A percentile compares a stretch with the other conserved stretches of the same genome.
Conservation (phyloP, 2,888 invertebrate species). For the Dasysyrphus tricinctus region DNA sequence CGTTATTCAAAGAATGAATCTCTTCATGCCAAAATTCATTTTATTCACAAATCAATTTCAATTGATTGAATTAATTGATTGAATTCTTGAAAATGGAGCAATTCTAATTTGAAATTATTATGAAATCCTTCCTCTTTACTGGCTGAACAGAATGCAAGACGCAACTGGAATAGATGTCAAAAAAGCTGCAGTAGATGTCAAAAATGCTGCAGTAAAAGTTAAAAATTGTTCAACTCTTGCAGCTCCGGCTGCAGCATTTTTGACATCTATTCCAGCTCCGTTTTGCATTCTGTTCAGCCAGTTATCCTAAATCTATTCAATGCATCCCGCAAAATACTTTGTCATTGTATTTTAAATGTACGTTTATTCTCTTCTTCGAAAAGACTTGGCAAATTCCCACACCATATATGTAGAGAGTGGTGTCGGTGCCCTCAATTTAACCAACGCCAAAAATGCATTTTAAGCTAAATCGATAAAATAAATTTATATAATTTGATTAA, state of each 20-base stretch:
- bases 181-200: too few relatives aligned
- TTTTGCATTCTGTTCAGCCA: too few relatives aligned
- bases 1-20: too few relatives aligned
- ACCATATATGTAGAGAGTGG: not conserved
- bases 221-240: too few relatives aligned
- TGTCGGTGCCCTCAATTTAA: not conserved
- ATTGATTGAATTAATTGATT: not conserved
- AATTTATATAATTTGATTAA: constrained; percentile 37
- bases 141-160: too few relatives aligned
- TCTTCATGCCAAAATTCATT: not conserved
- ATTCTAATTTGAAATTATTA: not conserved
- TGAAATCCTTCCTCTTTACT: not conserved
- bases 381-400: constrained; percentile 9
- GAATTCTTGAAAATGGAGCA: not conserved
- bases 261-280: too few relatives aligned
- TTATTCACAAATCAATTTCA: not conserved
- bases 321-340: not conserved
- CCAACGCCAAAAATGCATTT: constrained; percentile 30
- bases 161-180: too few relatives aligned
- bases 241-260: too few relatives aligned
- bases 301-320: not conserved
- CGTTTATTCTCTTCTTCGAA: not conserved
- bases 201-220: too few relatives aligned
- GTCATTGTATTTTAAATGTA: not conserved
- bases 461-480: constrained; percentile 18